A percentile compares a stretch with the other conserved stretches of the same genome.
Evolutionary conservation across 2,113 vertebrate genomes (phyloP).

Genomic region (Siphamia tubifer): DNA sequence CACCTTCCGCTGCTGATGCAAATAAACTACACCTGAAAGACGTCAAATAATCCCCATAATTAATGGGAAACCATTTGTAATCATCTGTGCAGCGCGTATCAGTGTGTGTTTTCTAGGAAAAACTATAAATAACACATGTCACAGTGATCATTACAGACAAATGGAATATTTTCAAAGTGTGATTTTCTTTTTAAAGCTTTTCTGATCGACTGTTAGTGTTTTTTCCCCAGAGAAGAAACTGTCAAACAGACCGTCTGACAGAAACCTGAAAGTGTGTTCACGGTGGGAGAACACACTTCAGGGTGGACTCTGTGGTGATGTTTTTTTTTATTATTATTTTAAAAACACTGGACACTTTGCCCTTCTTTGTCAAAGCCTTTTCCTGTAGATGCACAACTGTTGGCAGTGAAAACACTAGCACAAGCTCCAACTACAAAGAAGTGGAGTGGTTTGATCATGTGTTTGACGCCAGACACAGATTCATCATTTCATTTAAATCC

Average conservation of each 20-base stretch:
- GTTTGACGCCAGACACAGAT: background rate
- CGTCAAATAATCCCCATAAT: too few relatives aligned
- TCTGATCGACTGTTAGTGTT: too few relatives aligned
- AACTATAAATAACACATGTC: constrained; percentile 10
- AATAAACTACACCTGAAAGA: too few relatives aligned
- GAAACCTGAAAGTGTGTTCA: background rate
- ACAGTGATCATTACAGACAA: constrained; percentile 1
- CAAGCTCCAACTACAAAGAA: background rate
- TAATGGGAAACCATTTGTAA: too few relatives aligned
- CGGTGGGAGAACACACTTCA: background rate
- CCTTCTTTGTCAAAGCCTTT: constrained; percentile 3
- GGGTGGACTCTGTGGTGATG: background rate
- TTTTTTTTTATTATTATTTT: background rate
- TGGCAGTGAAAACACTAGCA: background rate
- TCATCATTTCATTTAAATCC: background rate
- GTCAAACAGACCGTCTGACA: constrained; percentile 34
- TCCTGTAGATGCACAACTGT: constrained; percentile 1
- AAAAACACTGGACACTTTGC: background rate
- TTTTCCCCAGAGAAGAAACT: constrained; percentile 27
- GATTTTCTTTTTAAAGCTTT: constrained; percentile 18
- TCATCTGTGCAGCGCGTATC: background rate
- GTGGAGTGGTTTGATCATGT: background rate
- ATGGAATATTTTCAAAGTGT: background rate
- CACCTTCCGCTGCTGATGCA: too few relatives aligned
- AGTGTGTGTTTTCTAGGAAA: background rate